phyloP scores from a whole-genome alignment of 2,113 vertebrate species.

The Daphoenositta chrysoptera region DNA sequence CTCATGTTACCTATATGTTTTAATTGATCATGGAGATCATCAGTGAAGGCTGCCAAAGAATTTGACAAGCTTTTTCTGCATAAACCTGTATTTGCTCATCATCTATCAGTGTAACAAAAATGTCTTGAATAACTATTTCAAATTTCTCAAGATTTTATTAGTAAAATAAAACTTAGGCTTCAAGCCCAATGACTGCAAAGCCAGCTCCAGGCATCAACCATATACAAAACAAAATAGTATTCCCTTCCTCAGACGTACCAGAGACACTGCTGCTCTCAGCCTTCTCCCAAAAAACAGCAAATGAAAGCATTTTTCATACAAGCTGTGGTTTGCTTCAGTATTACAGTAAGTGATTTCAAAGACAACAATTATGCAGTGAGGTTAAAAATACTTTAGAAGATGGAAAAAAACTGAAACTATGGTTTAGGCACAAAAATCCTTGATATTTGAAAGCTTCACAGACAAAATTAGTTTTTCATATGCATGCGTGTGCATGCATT shows the following conservation, averaged over 20 bases:
- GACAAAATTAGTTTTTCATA: constrained; percentile 9
- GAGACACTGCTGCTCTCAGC: not conserved
- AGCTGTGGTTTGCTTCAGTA: not conserved
- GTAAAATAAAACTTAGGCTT: not conserved
- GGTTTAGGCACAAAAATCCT: constrained; percentile 10
- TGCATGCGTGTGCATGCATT: not conserved
- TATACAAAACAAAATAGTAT: not conserved
- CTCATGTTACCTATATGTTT: not conserved
- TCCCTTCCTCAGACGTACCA: not conserved
- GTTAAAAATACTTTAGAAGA: constrained; percentile 44
- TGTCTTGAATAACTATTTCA: not conserved
- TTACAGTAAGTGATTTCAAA: constrained; percentile 12
- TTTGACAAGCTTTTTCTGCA: not conserved
- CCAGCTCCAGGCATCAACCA: not conserved
- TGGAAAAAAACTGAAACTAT: not conserved
- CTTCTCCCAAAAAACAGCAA: not conserved
- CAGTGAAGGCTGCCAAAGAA: not conserved
- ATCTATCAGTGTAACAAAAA: not conserved
- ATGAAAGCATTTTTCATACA: constrained; percentile 2
- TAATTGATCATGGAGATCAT: not conserved
- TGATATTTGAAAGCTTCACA: not conserved
- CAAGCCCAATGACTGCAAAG: not conserved
- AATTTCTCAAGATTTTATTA: not conserved
- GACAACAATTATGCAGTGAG: not conserved
- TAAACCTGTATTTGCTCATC: not conserved